Evolutionary conservation across 2,113 vertebrate genomes (phyloP).

Genomic region (Holacanthus passer): DNA sequence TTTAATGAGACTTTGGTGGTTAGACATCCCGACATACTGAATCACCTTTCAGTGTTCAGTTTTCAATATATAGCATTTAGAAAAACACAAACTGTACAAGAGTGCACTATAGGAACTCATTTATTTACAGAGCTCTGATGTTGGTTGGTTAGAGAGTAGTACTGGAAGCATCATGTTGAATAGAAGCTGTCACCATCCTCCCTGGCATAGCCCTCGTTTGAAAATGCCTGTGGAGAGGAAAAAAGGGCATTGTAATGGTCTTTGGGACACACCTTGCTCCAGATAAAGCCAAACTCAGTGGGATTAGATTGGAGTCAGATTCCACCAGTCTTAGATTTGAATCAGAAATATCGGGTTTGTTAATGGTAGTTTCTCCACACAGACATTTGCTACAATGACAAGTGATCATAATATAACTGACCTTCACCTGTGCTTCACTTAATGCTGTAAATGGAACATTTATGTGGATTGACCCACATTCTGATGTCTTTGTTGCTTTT

Average conservation of each 20-base stretch:
- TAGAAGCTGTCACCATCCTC: constrained; percentile 79
- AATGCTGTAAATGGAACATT: constrained; percentile 84
- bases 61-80: not conserved
- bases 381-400: not conserved
- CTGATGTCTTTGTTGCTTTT: constrained; percentile 50
- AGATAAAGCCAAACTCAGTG: constrained; percentile 5
- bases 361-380: not conserved
- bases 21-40: too few species aligned
- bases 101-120: rapidly evolving
- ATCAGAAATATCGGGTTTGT: not conserved
- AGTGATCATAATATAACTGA: not conserved
- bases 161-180: constrained; percentile 52
- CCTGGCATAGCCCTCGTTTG: constrained; percentile 73
- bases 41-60: not conserved
- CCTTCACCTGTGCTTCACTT: constrained; percentile 84
- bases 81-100: not conserved
- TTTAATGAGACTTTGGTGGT: not conserved
- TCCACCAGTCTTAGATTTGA: not conserved
- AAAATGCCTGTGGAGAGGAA: constrained; percentile 66
- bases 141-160: not conserved
- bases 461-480: constrained; percentile 84
- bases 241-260: constrained; percentile 3
- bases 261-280: not conserved
- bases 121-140: constrained; percentile 30
- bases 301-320: not conserved